Conservation (phyloP, 1,140 invertebrate genomes). For the Aphelinus certus region DNA sequence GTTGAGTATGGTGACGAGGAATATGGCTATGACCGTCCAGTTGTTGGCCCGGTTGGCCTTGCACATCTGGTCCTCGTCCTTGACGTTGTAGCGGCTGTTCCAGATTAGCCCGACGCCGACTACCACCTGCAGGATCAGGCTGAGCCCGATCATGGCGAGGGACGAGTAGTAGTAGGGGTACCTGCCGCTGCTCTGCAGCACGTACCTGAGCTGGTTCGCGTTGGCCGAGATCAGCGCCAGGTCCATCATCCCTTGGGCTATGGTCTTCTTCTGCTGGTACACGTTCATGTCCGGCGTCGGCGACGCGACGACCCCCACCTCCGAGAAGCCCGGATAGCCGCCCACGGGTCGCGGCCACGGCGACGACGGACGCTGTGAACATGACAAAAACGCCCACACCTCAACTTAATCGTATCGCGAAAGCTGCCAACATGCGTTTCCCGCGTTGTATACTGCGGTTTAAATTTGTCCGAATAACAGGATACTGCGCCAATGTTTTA, state of each 20-base stretch:
- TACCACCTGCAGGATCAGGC: conserved; percentile 74
- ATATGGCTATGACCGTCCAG: conserved; percentile 83
- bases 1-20: conserved; percentile 84
- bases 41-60: conserved; percentile 84
- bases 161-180: conserved; percentile 84
- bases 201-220: conserved; percentile 87
- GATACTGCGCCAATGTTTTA: too few relatives aligned
- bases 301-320: conserved; percentile 21
- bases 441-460: too few relatives aligned
- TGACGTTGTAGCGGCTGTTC: conserved; percentile 84
- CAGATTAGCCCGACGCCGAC: conserved; percentile 84
- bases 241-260: conserved; percentile 92
- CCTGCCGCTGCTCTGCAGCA: conserved; percentile 73
- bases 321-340: conserved; percentile 4
- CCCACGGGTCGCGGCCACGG: neutral
- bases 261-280: conserved; percentile 91
- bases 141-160: conserved; percentile 79
- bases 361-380: conserved; percentile 3
- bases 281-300: conserved; percentile 77
- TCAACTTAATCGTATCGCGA: too few relatives aligned
- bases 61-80: conserved; percentile 75
- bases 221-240: conserved; percentile 83
- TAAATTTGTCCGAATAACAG: too few relatives aligned
- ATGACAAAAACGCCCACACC: too few relatives aligned
- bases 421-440: too few relatives aligned